Conservation (phyloP, 2,113 vertebrate species). For the Eubucco bourcierii region DNA sequence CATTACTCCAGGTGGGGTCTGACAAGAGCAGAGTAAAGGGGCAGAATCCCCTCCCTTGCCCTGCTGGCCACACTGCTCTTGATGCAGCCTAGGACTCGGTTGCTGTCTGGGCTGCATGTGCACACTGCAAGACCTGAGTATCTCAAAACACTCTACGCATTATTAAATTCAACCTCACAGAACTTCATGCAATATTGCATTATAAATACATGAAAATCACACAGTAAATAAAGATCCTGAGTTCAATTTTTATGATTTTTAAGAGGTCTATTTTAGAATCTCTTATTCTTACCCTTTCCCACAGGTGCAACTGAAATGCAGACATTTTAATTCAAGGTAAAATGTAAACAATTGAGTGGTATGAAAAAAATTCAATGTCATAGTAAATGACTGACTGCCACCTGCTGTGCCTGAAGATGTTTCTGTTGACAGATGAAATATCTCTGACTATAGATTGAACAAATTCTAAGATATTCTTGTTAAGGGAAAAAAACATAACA, state of each 20-base stretch:
- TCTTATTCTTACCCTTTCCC: neutral
- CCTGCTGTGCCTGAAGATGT: constrained; percentile 1
- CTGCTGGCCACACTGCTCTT: too few species aligned
- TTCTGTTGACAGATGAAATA: neutral
- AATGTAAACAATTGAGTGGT: neutral
- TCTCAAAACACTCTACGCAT: neutral
- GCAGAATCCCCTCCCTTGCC: too few species aligned
- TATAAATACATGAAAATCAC: neutral
- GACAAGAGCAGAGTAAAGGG: too few species aligned
- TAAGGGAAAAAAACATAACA: neutral
- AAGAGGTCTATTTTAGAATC: neutral
- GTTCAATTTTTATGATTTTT: neutral
- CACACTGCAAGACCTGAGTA: neutral
- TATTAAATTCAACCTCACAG: neutral
- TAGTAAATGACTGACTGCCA: constrained; percentile 37
- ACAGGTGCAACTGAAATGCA: neutral
- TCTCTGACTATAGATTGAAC: neutral
- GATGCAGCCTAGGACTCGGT: too few species aligned
- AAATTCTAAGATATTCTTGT: neutral
- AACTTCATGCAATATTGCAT: neutral
- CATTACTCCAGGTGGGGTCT: too few species aligned
- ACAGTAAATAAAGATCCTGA: neutral
- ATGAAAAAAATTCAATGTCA: neutral
- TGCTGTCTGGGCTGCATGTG: too few species aligned
- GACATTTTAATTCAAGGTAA: neutral